phyloP scores from a whole-genome alignment of 2,113 vertebrate genomes.

The Corydoras sp. region DNA sequence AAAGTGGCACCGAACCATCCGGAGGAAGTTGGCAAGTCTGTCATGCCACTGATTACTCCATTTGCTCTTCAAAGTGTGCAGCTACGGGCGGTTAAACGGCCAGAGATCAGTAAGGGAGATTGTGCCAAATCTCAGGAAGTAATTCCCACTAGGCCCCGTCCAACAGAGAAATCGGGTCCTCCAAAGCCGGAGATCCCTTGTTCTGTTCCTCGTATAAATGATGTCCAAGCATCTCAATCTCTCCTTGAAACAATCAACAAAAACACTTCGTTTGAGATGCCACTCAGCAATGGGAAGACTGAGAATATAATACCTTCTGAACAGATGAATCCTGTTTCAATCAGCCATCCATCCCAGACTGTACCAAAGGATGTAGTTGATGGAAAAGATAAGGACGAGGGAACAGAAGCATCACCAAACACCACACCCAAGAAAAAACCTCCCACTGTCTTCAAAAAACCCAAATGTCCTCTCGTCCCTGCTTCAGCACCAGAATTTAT shows the following conservation, averaged over 20 bases:
- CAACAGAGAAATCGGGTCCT: too few relatives aligned
- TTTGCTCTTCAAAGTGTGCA: constrained; percentile 84
- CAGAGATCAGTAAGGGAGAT: constrained; percentile 41
- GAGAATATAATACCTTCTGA: constrained; percentile 19
- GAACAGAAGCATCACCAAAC: constrained; percentile 41
- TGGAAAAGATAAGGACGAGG: constrained; percentile 13
- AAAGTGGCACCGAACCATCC: constrained; percentile 36
- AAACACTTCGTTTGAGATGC: constrained; percentile 32
- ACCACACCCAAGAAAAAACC: constrained; percentile 77
- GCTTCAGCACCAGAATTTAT: constrained; percentile 41
- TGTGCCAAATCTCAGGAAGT: constrained; percentile 60
- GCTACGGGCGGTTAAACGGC: constrained; percentile 76
- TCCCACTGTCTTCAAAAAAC: constrained; percentile 85
- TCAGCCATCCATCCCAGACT: too few relatives aligned
- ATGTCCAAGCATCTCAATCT: constrained; percentile 54
- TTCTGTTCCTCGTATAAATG: constrained; percentile 41
- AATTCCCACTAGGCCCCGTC: constrained; percentile 50
- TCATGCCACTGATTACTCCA: constrained; percentile 80
- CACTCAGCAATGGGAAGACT: neutral
- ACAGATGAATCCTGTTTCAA: constrained; percentile 14
- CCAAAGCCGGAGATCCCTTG: constrained; percentile 17
- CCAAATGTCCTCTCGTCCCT: constrained; percentile 76
- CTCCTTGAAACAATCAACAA: constrained; percentile 61
- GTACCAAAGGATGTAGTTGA: too few relatives aligned
- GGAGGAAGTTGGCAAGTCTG: constrained; percentile 53